These are phyloP conservation scores for Aphelenchoides besseyi DNA, from an alignment of 1,140 invertebrate species.

Conservation along the genomic window DNA sequence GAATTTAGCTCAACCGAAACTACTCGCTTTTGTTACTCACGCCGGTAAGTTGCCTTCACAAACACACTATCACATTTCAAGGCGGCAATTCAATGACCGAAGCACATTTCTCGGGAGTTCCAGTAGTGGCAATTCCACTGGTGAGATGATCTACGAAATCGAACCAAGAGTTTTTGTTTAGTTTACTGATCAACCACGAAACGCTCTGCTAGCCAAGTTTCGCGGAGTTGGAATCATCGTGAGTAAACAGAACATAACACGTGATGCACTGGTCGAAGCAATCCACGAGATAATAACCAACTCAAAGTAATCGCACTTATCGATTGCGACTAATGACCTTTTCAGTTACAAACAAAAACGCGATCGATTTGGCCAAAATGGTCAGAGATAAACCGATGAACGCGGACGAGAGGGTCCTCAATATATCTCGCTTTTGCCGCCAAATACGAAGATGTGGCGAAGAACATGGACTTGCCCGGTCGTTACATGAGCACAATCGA, in stretches of 20 bases:
- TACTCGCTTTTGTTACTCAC: conserved; percentile 74
- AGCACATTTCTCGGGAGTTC: neutral
- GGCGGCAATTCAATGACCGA: neutral
- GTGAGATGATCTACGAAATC: too few relatives aligned
- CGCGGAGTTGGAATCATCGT: neutral
- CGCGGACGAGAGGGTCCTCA: conserved; percentile 26
- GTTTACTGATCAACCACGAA: conserved; percentile 28
- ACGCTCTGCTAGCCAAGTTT: neutral
- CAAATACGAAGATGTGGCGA: conserved; percentile 17
- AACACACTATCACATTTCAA: too few relatives aligned
- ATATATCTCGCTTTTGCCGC: conserved; percentile 35
- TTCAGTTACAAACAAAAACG: conserved; percentile 10
- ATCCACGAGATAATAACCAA: neutral
- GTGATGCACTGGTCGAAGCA: neutral
- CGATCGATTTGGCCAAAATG: neutral
- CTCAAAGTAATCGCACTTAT: neutral
- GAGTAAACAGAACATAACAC: neutral
- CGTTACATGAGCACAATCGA: conserved; percentile 17
- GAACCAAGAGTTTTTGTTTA: too few relatives aligned
- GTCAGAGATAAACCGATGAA: conserved; percentile 24
- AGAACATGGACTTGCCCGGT: conserved; percentile 19
- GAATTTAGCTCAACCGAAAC: conserved; percentile 25
- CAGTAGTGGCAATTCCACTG: neutral
- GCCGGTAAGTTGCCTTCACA: conserved; percentile 70
- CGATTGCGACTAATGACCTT: neutral